phyloP scores from a whole-genome alignment of 2,113 vertebrate species.

The Gymnogyps californianus region DNA sequence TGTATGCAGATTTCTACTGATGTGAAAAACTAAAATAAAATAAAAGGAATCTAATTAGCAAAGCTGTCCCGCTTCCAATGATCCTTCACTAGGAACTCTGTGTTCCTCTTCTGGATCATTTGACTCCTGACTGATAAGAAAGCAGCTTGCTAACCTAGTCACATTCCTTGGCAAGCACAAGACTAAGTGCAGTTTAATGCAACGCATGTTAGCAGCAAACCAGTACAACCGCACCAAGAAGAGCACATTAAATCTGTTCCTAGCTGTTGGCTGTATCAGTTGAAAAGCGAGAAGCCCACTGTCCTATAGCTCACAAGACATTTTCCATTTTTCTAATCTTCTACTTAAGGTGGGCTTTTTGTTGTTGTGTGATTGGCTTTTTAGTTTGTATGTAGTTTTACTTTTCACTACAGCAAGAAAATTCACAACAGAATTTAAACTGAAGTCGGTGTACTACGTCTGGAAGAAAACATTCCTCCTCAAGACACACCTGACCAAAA shows the following conservation, averaged over 20 bases:
- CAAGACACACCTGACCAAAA: not conserved
- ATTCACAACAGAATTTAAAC: not conserved
- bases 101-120: constrained; percentile 13
- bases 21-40: not conserved
- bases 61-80: not conserved
- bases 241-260: not conserved
- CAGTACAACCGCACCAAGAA: not conserved
- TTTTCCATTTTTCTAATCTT: not conserved
- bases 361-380: not conserved
- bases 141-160: not conserved
- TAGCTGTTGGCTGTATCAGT: not conserved
- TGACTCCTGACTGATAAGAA: constrained; percentile 20
- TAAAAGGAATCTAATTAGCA: constrained; percentile 3
- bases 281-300: not conserved
- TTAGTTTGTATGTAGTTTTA: not conserved
- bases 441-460: not conserved
- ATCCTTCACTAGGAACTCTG: not conserved
- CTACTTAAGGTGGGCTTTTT: not conserved
- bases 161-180: not conserved
- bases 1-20: constrained; percentile 12
- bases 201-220: not conserved
- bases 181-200: not conserved
- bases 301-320: not conserved
- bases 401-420: not conserved
- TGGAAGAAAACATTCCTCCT: not conserved